Base-by-base conservation (phyloP, 2,113 vertebrate species). In the Columba janthina region DNA sequence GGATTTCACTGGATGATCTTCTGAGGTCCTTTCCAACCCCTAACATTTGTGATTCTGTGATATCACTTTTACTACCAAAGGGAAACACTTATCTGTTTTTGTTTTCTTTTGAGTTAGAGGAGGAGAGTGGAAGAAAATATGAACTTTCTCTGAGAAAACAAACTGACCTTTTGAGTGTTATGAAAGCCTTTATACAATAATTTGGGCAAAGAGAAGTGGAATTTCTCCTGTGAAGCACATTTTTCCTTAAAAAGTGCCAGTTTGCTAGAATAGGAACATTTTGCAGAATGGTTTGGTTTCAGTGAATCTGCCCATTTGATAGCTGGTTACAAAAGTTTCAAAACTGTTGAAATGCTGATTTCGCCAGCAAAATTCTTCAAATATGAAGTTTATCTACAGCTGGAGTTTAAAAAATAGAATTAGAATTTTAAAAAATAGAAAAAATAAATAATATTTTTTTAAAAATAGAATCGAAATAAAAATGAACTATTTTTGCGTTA, bases 161-260 rank as follows among this genome's bases (percentile, higher is more conserved):
- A 88, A 65, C 72, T 75, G 92, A 90, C 83, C 80, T 94, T 46
- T 91, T 86, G 75, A 71, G 50, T 81, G 50, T 90, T 90, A 75
- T 61, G 89, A 93, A 93, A 93, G 88, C 17, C 53, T 88, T 93
- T 86, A 94, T 72, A 89, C 79, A 94, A 88, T 61, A 40, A 84
- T 83, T 84, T 62, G 72, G 75, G 79, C 60, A 86, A 79, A 86
- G 60, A 81, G 65, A 70, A 64, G 38, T 89, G 85, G 79, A 95
- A 94, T 83, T 88, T 84, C 73, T 92, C 61, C 79, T 36, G 26
- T 26, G 31, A 71, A 84, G 36, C 22, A 34, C 15, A n/a, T 96
- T 96, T 95, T 94, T 81, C 90, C 85, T 90, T 88, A 5, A 93
- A 90, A 96, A 96, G 93, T 88, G 46, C 72, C 90, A 83, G 76